These are phyloP conservation scores for Parascotia fuliginaria DNA, from an alignment of 2,888 invertebrate genomes.

Conservation along the genomic window DNA sequence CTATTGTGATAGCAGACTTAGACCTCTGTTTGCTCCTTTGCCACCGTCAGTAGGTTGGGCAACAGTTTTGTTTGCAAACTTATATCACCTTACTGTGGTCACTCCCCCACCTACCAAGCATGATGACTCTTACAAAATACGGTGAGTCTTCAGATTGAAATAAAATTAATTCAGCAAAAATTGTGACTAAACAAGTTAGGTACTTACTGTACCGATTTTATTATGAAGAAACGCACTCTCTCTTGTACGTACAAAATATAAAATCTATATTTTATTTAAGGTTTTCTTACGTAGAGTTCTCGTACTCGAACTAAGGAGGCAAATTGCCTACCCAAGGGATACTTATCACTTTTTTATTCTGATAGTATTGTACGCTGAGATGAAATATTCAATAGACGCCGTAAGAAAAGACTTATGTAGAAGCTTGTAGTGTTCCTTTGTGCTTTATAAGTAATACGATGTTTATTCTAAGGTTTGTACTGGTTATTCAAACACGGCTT, in stretches of 20 bases:
- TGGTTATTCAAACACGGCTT: neutral
- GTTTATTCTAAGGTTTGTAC: neutral
- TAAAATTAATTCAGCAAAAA: too few species aligned
- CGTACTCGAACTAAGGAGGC: slow-evolving; percentile 32
- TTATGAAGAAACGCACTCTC: neutral
- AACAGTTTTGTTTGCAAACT: too few species aligned
- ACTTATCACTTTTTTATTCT: slow-evolving; percentile 27
- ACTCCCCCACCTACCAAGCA: too few species aligned
- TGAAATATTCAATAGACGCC: slow-evolving; percentile 30
- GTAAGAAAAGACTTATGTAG: slow-evolving; percentile 22
- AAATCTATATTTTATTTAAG: slow-evolving; percentile 32
- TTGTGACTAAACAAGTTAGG: too few species aligned
- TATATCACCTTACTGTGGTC: too few species aligned
- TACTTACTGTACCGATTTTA: too few species aligned
- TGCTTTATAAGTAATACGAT: neutral
- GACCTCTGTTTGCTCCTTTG: too few species aligned
- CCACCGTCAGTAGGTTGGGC: too few species aligned
- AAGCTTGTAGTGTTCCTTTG: neutral
- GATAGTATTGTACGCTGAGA: slow-evolving; percentile 12
- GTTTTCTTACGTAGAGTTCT: slow-evolving; percentile 16
- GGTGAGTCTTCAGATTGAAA: too few species aligned
- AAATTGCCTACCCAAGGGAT: slow-evolving; percentile 34
- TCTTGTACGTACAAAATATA: neutral
- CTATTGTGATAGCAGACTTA: too few species aligned
- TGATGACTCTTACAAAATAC: too few species aligned